These are phyloP conservation scores for Chydorus sphaericus DNA, from an alignment of 2,888 invertebrate species.

Conservation along the genomic window DNA sequence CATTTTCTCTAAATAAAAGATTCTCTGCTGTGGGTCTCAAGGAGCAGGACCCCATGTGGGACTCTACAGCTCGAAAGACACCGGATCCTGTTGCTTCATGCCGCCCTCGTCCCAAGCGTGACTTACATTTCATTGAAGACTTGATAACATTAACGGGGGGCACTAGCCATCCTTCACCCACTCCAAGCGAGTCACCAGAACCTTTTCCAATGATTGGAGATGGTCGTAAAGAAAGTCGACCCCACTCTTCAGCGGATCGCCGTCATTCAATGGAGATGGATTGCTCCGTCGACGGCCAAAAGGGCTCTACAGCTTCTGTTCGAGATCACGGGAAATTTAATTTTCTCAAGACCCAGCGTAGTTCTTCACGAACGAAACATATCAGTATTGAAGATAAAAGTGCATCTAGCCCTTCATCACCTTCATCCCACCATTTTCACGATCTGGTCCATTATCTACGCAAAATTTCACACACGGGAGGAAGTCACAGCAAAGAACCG, in stretches of 20 bases:
- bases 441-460: conserved; percentile 10
- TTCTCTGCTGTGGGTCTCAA: not conserved
- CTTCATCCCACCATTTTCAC: not conserved
- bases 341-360: too few relatives aligned
- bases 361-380: not conserved
- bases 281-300: not conserved
- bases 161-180: not conserved
- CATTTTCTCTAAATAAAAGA: not conserved
- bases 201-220: not conserved
- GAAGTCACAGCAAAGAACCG: conserved; percentile 23
- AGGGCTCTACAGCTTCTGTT: not conserved
- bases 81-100: not conserved
- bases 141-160: not conserved
- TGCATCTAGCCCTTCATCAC: not conserved
- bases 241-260: not conserved
- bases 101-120: not conserved
- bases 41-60: not conserved
- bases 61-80: not conserved
- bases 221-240: not conserved
- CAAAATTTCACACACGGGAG: conserved; percentile 12
- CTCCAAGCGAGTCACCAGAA: not conserved
- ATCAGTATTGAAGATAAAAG: not conserved
- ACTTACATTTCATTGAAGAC: not conserved
- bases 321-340: not conserved
- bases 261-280: not conserved